Percentiles rank a stretch among this genome's conserved stretches.
Evolutionary conservation across 2,888 invertebrate species (phyloP).

Genomic region (Pteria penguin): DNA sequence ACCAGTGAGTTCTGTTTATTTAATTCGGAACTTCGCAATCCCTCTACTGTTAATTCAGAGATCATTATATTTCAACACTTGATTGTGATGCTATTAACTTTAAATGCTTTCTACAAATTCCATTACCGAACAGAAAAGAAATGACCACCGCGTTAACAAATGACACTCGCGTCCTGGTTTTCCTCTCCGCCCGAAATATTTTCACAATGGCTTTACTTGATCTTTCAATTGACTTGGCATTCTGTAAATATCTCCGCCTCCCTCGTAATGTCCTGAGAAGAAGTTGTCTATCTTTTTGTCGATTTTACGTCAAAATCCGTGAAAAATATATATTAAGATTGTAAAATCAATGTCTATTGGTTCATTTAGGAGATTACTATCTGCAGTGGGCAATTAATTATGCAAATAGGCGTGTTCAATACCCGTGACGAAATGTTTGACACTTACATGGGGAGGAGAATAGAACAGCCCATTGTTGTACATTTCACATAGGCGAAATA

Average conservation of each 20-base stretch:
- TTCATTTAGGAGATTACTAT: background rate
- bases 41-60: no score
- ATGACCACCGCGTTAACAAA: background rate
- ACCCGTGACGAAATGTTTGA: conserved; percentile 11
- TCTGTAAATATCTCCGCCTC: background rate
- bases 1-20: no score
- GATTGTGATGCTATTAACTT: background rate
- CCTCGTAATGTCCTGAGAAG: background rate
- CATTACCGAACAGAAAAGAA: background rate
- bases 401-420: conserved; percentile 17
- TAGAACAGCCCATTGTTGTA: conserved; percentile 17
- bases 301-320: background rate
- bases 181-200: background rate
- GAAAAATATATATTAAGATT: background rate
- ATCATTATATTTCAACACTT: background rate
- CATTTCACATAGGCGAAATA: background rate
- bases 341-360: background rate
- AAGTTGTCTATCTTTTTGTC: background rate
- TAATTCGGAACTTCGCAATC: no score
- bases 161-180: background rate
- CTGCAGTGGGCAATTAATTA: background rate
- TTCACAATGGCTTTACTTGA: background rate
- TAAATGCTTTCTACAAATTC: background rate
- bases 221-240: background rate
- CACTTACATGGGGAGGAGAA: background rate